Evolutionary conservation across 1,140 invertebrate genomes (phyloP), one percentile per base, ranked within the genome.

Genomic region (Apis florea): DNA sequence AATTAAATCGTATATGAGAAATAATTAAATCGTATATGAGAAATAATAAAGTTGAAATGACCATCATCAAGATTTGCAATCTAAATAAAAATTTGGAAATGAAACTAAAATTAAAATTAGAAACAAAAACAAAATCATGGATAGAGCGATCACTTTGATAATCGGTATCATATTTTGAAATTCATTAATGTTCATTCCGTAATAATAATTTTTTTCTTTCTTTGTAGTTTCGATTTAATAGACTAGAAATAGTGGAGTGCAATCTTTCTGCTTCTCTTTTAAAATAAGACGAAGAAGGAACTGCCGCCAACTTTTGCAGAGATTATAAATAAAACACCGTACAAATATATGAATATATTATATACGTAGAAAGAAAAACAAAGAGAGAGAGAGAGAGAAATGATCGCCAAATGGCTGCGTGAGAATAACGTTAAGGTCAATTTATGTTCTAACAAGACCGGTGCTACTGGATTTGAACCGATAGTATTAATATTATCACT

Each of bases 341-440:
- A 40, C 31, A 40, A 40, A 40, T 40, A 40, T 40, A 40, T 40
- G 31, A 40, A 31, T 31, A 40, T 40, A 40, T 40, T 40, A 6
- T 53, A 61, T 17, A 13, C 6, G 9, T 13, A 15, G 6, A 15
- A 6, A 61, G 13, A 26, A 6, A 61, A 12, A 61, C 0, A 61
- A 24, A 17, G 59, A 47, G 66, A 54, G 69, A 63, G 82, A 64
- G 58, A 71, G 83, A 64, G 71, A 63, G 21, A 76, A 84, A 84
- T 87, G 86, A 88, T 90, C 86, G 87, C 88, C 90, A 91, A 89
- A 91, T 91, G 88, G 83, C 88, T 73, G 47, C 21, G 74, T 64
- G 24, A 17, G 63, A 77, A 64, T 47, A 24, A 59, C 21, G 73
- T 72, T 68, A 8, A 69, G 24, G 64, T 82, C 26, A 24, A 83